Conservation (phyloP, 2,888 invertebrate genomes). For the Portevinia maculata region DNA sequence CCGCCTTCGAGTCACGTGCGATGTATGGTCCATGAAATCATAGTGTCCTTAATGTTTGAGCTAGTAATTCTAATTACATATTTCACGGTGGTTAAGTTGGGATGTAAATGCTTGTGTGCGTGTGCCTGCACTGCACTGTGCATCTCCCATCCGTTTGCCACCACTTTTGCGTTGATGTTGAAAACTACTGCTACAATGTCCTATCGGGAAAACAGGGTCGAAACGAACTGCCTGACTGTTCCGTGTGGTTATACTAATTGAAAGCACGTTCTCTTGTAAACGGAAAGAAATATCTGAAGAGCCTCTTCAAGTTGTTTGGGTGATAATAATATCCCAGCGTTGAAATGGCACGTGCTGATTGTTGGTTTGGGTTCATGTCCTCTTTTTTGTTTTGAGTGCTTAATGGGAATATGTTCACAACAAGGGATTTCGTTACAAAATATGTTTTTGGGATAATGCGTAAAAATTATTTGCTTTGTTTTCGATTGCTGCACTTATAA, state of each 20-base stretch:
- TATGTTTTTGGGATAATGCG: constrained; percentile 48
- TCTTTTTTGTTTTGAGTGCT: constrained; percentile 40
- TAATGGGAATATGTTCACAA: constrained; percentile 63
- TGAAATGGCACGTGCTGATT: constrained; percentile 63
- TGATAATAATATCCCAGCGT: constrained; percentile 56
- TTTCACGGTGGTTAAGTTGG: constrained; percentile 56
- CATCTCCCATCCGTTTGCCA: constrained; percentile 12
- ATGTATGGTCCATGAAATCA: constrained; percentile 55
- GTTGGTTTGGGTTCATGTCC: constrained; percentile 41
- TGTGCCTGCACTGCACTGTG: constrained; percentile 40
- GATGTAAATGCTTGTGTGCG: constrained; percentile 20
- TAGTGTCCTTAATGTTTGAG: constrained; percentile 57
- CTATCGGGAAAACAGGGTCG: constrained; percentile 8
- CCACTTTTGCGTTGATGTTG: constrained; percentile 6
- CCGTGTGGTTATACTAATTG: constrained; percentile 52
- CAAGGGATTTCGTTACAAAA: constrained; percentile 66
- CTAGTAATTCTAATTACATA: constrained; percentile 68
- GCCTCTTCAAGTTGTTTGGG: constrained; percentile 64
- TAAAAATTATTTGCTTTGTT: neutral
- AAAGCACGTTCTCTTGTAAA: constrained; percentile 32
- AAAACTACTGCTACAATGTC: constrained; percentile 22
- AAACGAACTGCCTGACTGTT: no score
- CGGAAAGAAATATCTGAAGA: constrained; percentile 43
- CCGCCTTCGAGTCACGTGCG: constrained; percentile 60
- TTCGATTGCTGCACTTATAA: constrained; percentile 29